Evolutionary conservation across 64 coral and sea anemone species (phyloP).

Genomic region (Cladopsammia gracilis): DNA sequence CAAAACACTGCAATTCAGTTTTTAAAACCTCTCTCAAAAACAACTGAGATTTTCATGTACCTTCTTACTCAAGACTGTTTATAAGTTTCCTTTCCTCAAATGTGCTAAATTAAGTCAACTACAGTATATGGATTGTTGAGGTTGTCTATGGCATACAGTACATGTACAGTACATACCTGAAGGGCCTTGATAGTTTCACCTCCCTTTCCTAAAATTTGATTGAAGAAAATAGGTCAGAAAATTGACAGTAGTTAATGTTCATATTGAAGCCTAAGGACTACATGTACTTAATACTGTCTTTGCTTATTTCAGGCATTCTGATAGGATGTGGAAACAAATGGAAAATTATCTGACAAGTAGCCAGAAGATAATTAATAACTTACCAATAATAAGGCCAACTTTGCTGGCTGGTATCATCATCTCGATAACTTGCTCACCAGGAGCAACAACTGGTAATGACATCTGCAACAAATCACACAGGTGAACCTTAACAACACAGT

Average conservation of each 20-base stretch:
- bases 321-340: no score
- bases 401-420: slow-evolving; percentile 99
- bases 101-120: background rate
- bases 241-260: background rate
- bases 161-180: slow-evolving; percentile 98
- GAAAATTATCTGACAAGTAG: background rate
- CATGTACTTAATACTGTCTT: no score
- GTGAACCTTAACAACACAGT: no score
- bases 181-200: slow-evolving; percentile 98
- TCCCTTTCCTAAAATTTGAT: slow-evolving; percentile 88
- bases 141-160: no score
- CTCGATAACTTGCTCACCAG: slow-evolving; percentile 92
- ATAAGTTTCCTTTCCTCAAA: no score
- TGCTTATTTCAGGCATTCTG: no score
- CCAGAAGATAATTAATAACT: background rate
- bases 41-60: no score
- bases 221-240: background rate
- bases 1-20: background rate
- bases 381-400: slow-evolving; percentile 98
- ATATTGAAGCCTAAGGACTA: no score
- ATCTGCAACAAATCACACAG: slow-evolving; percentile 75
- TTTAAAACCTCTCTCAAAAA: no score
- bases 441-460: slow-evolving; percentile 94
- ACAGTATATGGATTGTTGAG: no score
- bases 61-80: no score